These are phyloP conservation scores for Poeciliopsis gracilis DNA, from an alignment of 2,797 vertebrate species.

Conservation along the genomic window DNA sequence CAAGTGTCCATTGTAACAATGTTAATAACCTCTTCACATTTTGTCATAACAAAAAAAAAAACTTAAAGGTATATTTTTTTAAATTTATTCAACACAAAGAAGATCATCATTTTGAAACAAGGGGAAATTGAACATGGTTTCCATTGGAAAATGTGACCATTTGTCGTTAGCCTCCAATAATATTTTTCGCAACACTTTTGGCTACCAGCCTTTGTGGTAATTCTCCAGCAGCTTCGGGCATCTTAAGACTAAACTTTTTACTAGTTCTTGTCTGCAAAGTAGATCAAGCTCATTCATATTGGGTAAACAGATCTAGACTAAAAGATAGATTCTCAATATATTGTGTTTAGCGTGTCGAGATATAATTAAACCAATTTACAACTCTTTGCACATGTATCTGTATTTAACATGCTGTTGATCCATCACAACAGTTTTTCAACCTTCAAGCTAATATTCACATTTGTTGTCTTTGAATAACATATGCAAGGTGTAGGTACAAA, in stretches of 20 bases:
- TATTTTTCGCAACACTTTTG: background rate
- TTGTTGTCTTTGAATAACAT: conserved; percentile 30
- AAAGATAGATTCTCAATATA: background rate
- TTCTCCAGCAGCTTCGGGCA: no score
- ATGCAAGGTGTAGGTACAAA: conserved; percentile 24
- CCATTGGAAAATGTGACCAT: background rate
- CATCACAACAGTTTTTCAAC: conserved; percentile 13
- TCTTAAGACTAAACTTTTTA: no score
- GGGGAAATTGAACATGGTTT: background rate
- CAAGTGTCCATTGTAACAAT: background rate
- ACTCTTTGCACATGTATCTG: background rate
- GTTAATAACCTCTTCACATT: background rate
- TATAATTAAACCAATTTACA: background rate
- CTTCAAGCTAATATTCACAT: background rate
- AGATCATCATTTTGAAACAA: background rate
- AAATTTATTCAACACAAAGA: background rate
- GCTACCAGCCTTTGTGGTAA: background rate
- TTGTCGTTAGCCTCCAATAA: background rate
- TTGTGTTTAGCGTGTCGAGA: background rate
- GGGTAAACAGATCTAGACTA: background rate
- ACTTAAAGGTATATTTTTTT: background rate
- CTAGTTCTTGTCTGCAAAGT: background rate
- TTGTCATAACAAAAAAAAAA: background rate
- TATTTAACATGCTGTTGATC: conserved; percentile 38
- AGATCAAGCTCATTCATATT: background rate